Base-by-base conservation (phyloP, 2,797 vertebrate genomes). In the Setipinna tenuifilis region DNA sequence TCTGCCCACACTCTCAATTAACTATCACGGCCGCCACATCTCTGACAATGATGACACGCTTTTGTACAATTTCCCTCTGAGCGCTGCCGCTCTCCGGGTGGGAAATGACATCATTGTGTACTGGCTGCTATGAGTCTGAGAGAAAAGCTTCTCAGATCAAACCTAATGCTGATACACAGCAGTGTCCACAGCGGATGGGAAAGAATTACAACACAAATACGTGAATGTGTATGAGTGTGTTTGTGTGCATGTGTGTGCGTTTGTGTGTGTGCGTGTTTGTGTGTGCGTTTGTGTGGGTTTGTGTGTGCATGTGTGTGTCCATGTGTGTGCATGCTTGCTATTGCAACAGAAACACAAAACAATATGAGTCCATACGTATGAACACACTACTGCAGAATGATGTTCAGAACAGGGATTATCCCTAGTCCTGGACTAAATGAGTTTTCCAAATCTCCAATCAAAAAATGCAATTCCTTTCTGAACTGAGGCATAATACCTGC, bases 371-470 rank as follows among this genome's bases (percentile, higher is more conserved):
- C 71, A n/a, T 41, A 78, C 19, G 19, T 75, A 41, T 75, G 68
- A 17, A 17, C 6, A 23, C 68, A 28, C 31, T 78, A 44, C 35
- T 9, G 35, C 71, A 21, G 14, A 44, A 31, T 78, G 71, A 2
- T 21, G 71, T 7, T 78, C 35, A 41, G 71, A 21, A 41, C 31
- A 44, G 35, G 31, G 71, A 78, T 78, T 78, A 78, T 78, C 71
- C 71, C 71, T 21, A 6, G 35, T 21, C 71, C 71, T 78, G 71
- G 31, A 78, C 71, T 44, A 78, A 78, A 78, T 44, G 71, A 78
- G 71, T 78, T 78, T 78, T 41, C 19, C 31, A 78, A 78, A 78
- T 78, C 71, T 78, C 71, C 19, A 78, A 78, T 78, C 71, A 78
- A 44, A 78, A 78, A 78, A 78, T 78, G 31, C 31, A 78, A 78